Base-by-base conservation (phyloP, 2,113 vertebrate genomes). In the Arothron firmamentum region DNA sequence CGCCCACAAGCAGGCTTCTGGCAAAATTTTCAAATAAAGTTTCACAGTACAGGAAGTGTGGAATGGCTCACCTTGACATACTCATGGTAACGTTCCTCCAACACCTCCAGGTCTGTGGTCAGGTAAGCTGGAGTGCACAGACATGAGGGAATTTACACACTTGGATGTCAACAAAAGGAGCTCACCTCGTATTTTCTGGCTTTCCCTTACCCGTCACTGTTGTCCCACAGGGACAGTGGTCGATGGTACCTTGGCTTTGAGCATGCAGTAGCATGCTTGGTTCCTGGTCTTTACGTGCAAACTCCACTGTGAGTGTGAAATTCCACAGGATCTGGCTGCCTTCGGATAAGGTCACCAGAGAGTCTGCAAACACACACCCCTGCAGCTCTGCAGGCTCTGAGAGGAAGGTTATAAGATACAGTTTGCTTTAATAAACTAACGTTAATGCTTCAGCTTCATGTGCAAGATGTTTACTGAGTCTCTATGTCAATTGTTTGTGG, bases 51-150 rank as follows among this genome's bases (percentile, higher is more conserved):
- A 18, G 47, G 8, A 49, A n/a, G 9, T 10, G 9, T 49, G 31
- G 4, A 45, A 12, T 8, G 42, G 57, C 74, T 67, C 81, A 94
- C 94, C 89, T 92, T 91, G 47, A 95, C 66, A 65, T 90, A 93
- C 71, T 95, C 94, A 6, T 91, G 86, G 59, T 87, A 87, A 6
- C 91, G 87, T 25, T 95, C 92, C 67, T 95, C 92, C 48, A 94
- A 62, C 45, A 88, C 86, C 65, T 92, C 90, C 79, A 96, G 81
- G 0, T 79, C 84, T 31, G 45, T 67, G 0, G 90, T 88, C 25
- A 96, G 25, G 28, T 92, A 92, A 59, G 88, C 94, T 95, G 62
- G 12, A 9, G 14, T 1, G 41, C 12, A 65, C 53, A 9, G 21
- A 42, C 7, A 62, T 10, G 6, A 48, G 18, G 2, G 48, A 1